These are phyloP conservation scores for Borostomias antarcticus DNA, from an alignment of 2,797 vertebrate species.

Conservation along the genomic window DNA sequence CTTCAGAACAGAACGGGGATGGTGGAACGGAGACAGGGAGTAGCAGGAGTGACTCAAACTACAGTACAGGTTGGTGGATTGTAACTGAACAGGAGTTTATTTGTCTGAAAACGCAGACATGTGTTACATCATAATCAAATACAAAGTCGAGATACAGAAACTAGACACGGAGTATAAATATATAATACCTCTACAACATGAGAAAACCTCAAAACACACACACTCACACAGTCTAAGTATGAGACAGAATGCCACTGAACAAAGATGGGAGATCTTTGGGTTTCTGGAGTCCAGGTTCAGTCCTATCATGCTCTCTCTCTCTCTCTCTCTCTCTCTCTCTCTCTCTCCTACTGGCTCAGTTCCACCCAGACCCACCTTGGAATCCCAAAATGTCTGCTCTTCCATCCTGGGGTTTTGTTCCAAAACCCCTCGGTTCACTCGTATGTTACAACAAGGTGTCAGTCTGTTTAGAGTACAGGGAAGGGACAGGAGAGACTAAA, in stretches of 20 bases:
- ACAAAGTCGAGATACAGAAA: constrained; percentile 60
- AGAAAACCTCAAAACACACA: constrained; percentile 33
- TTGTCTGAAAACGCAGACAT: constrained; percentile 44
- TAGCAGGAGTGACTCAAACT: not conserved
- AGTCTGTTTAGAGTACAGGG: not conserved
- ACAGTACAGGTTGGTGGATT: constrained; percentile 4
- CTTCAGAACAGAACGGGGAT: not conserved
- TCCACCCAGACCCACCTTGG: not conserved
- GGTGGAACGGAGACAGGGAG: not conserved
- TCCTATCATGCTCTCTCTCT: too few species aligned
- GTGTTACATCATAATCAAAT: constrained; percentile 54
- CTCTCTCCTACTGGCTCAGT: constrained; percentile 12
- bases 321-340: constrained; percentile 26
- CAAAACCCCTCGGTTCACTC: not conserved
- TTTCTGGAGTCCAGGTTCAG: constrained; percentile 18
- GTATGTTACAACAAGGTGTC: not conserved
- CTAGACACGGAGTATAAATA: constrained; percentile 76
- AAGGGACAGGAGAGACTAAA: not conserved
- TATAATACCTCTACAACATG: constrained; percentile 66
- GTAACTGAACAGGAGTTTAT: constrained; percentile 56
- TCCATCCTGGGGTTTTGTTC: not conserved
- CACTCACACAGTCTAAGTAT: constrained; percentile 43
- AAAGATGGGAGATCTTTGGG: not conserved
- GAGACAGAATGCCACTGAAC: constrained; percentile 37
- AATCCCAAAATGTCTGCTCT: not conserved